A percentile compares a stretch with the other conserved stretches of the same genome.
Conservation (phyloP, 2,797 vertebrate genomes). For the Myiotriccus ornatus region DNA sequence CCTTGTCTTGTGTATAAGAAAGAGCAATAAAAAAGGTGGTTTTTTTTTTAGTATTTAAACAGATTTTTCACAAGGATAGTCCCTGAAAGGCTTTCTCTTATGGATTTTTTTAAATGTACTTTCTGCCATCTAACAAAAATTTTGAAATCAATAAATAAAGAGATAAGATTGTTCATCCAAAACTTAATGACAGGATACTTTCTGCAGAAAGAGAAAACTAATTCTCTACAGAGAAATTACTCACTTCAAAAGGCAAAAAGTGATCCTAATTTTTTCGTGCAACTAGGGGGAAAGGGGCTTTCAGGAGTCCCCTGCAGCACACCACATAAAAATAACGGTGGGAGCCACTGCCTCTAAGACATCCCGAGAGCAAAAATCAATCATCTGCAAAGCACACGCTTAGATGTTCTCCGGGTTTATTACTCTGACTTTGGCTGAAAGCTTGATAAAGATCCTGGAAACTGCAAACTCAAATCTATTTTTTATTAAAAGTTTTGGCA, state of each 20-base stretch:
- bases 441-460: slow-evolving; percentile 69
- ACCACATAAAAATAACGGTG: background rate
- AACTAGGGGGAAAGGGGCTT: background rate
- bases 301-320: background rate
- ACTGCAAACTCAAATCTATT: slow-evolving; percentile 50
- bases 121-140: background rate
- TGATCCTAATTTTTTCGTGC: background rate
- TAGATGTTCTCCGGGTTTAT: slow-evolving; percentile 55
- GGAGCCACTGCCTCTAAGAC: slow-evolving; percentile 24
- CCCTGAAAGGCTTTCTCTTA: background rate
- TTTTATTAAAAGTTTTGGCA: slow-evolving; percentile 61
- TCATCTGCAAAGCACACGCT: slow-evolving; percentile 58
- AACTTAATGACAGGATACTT: background rate
- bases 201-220: background rate
- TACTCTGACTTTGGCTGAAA: slow-evolving; percentile 68
- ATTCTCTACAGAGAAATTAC: background rate
- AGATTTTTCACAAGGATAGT: background rate
- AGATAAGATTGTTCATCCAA: background rate
- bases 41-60: background rate
- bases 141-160: background rate
- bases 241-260: background rate
- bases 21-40: background rate
- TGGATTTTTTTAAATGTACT: background rate
- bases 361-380: background rate
- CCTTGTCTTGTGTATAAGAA: background rate